Conservation (phyloP, 2,113 vertebrate species). For the Vireo altiloquus region DNA sequence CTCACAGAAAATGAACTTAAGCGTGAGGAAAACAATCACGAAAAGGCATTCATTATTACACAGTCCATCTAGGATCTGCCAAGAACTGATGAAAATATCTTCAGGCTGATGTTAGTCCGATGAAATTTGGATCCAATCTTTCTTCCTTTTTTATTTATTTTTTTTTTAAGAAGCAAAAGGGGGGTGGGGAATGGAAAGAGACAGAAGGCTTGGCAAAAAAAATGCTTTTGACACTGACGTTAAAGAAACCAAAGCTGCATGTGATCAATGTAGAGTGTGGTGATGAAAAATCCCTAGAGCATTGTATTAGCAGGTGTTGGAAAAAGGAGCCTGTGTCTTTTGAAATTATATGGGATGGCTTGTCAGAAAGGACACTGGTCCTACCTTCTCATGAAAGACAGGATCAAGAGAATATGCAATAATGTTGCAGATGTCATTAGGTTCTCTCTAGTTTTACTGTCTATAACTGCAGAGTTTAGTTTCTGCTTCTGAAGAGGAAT, state of each 20-base stretch:
- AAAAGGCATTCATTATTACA: slow-evolving; percentile 8
- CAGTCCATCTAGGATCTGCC: slow-evolving; percentile 27
- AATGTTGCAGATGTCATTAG: neutral
- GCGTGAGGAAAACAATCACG: neutral
- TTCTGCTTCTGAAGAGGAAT: neutral
- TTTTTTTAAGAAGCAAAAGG: neutral
- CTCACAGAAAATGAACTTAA: slow-evolving; percentile 15
- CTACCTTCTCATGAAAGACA: neutral
- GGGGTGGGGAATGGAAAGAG: neutral
- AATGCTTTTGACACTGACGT: neutral
- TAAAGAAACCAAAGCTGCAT: neutral
- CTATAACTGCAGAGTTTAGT: neutral
- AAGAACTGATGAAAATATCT: slow-evolving; percentile 46
- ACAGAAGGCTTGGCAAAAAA: neutral
- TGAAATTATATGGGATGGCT: neutral
- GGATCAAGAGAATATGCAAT: neutral
- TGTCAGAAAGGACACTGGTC: neutral
- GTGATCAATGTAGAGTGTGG: neutral
- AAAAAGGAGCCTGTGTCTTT: neutral
- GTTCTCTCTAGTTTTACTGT: neutral
- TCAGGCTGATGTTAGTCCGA: slow-evolving; percentile 6
- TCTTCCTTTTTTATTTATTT: neutral
- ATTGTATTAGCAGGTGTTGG: neutral
- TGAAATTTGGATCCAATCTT: neutral
- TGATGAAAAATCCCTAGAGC: neutral